A percentile compares a stretch with the other conserved stretches of the same genome.
These are phyloP conservation scores for Sepiola atlantica DNA, from an alignment of 2,888 invertebrate species.

Conservation along the genomic window DNA sequence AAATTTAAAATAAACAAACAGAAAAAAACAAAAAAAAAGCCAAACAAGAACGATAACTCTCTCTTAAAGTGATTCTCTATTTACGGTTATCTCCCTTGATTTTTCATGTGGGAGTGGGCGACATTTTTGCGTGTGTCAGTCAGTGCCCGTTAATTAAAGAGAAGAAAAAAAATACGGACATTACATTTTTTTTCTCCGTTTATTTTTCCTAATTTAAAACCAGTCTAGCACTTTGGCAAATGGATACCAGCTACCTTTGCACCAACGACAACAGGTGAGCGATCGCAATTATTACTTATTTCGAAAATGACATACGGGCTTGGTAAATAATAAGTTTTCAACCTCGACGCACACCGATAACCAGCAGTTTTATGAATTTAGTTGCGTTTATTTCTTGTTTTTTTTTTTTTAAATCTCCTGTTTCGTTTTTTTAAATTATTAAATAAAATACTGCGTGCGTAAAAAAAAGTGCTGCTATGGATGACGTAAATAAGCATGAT, in stretches of 20 bases:
- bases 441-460: no score
- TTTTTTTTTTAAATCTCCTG: no score
- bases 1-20: not conserved
- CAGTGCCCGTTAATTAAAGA: not conserved
- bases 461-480: no score
- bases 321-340: not conserved
- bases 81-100: not conserved
- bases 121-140: not conserved
- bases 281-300: not conserved
- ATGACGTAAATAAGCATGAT: not conserved
- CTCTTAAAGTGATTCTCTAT: not conserved
- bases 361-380: no score
- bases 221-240: not conserved
- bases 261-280: not conserved
- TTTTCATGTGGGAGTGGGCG: conserved; percentile 4
- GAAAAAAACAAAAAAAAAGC: not conserved
- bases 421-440: no score
- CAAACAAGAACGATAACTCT: not conserved
- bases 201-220: not conserved
- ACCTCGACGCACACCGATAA: not conserved
- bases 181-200: not conserved
- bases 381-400: no score
- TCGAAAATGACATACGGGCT: not conserved
- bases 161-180: not conserved
- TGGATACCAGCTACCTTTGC: not conserved